Conservation (phyloP, 2,888 invertebrate genomes). For the Sepiola atlantica region DNA sequence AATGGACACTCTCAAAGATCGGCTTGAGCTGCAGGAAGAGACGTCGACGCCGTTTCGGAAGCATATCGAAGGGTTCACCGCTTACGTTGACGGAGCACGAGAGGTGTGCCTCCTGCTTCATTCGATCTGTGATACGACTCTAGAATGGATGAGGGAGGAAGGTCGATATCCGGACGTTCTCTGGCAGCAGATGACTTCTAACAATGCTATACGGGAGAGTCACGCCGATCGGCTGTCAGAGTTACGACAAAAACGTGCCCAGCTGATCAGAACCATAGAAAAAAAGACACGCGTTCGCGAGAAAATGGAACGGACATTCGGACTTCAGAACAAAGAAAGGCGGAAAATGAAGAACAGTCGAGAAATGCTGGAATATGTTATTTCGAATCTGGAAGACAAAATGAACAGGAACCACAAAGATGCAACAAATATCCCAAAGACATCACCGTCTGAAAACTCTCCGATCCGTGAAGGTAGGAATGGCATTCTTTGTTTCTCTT, state of each 20-base stretch:
- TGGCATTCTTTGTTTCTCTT: not conserved
- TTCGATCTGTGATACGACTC: not conserved
- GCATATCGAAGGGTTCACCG: not conserved
- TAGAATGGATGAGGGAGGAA: constrained; percentile 12
- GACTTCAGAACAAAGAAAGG: not conserved
- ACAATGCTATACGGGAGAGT: not conserved
- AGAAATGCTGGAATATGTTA: not conserved
- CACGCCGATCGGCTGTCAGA: not conserved
- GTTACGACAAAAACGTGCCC: not conserved
- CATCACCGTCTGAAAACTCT: not conserved
- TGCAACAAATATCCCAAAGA: not conserved
- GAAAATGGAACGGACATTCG: not conserved
- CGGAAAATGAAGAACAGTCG: not conserved
- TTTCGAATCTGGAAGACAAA: not conserved
- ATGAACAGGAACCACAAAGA: not conserved
- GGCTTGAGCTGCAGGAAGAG: not conserved
- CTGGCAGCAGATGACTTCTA: not conserved
- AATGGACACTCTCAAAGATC: not conserved
- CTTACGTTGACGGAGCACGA: not conserved
- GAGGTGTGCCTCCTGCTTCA: not conserved
- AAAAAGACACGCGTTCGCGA: not conserved
- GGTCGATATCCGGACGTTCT: not conserved
- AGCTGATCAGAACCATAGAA: not conserved
- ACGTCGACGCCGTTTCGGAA: not conserved
- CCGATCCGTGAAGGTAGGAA: not conserved